Evolutionary conservation across 2,888 invertebrate genomes (phyloP).

Genomic region (Stenurella melanura): DNA sequence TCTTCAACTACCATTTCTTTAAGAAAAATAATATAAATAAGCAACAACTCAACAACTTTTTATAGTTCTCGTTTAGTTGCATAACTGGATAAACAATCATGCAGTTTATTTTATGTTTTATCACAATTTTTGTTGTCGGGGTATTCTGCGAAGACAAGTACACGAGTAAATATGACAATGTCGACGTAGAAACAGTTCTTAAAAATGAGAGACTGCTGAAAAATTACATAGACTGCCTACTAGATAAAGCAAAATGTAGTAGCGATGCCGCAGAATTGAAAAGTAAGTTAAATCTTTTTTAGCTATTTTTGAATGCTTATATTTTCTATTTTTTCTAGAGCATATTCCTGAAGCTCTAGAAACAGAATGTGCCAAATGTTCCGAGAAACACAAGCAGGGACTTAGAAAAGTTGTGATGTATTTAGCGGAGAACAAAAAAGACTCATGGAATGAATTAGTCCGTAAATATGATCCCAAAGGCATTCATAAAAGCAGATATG

Average conservation of each 20-base stretch:
- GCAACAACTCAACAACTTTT: not conserved
- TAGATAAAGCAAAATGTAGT: conserved; percentile 79
- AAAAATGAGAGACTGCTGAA: conserved; percentile 78
- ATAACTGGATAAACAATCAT: not conserved
- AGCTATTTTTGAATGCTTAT: too few species aligned
- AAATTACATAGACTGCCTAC: conserved; percentile 80
- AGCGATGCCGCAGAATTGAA: conserved; percentile 82
- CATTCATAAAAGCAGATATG: conserved; percentile 79
- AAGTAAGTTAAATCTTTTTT: conserved; percentile 74
- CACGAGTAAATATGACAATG: conserved; percentile 79
- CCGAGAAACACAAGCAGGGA: conserved; percentile 78
- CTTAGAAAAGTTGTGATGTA: conserved; percentile 79
- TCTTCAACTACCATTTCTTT: not conserved
- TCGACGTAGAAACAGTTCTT: conserved; percentile 81
- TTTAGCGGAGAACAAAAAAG: conserved; percentile 79
- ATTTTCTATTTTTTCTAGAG: conserved; percentile 70
- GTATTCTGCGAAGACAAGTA: conserved; percentile 60
- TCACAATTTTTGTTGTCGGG: conserved; percentile 13
- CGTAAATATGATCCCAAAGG: conserved; percentile 81
- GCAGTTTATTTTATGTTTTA: conserved; percentile 11
- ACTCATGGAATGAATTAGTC: conserved; percentile 78
- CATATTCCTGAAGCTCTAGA: conserved; percentile 81
- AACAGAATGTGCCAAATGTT: conserved; percentile 80
- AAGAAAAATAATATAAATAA: conserved; percentile 13
- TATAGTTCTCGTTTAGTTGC: not conserved